Evolutionary conservation across 2,797 vertebrate genomes (phyloP).

Genomic region (Neosalanx taihuensis): DNA sequence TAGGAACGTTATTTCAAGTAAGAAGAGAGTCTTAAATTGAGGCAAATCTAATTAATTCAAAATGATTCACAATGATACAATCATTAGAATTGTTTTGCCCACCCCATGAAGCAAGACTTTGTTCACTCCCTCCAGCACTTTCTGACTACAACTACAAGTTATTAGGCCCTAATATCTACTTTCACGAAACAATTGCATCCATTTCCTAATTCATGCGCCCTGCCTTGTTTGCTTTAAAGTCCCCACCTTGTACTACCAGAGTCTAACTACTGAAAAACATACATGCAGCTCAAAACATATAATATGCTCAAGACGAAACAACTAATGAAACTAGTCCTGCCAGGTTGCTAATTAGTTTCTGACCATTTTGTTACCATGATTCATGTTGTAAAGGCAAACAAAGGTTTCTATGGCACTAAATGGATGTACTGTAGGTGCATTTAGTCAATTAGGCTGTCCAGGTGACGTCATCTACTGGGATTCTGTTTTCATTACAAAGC

Average conservation of each 20-base stretch:
- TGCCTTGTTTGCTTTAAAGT: slow-evolving; percentile 16
- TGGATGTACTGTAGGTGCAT: slow-evolving; percentile 73
- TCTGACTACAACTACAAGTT: slow-evolving; percentile 62
- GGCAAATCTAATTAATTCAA: slow-evolving; percentile 67
- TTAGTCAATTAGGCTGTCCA: slow-evolving; percentile 68
- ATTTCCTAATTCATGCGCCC: slow-evolving; percentile 61
- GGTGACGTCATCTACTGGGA: slow-evolving; percentile 60
- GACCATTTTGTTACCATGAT: slow-evolving; percentile 61
- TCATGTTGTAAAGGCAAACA: slow-evolving; percentile 73
- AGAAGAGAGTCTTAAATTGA: slow-evolving; percentile 68
- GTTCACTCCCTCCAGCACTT: slow-evolving; percentile 29
- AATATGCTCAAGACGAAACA: slow-evolving; percentile 36
- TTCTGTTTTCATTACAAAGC: slow-evolving; percentile 52
- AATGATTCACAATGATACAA: slow-evolving; percentile 59
- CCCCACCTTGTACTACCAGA: not conserved
- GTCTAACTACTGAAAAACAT: not conserved
- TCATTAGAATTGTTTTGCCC: slow-evolving; percentile 62
- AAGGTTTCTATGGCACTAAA: slow-evolving; percentile 79
- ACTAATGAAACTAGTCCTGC: slow-evolving; percentile 55
- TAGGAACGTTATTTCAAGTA: slow-evolving; percentile 67
- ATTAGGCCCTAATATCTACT: slow-evolving; percentile 42
- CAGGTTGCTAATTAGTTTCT: slow-evolving; percentile 60
- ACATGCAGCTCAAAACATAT: slow-evolving; percentile 47
- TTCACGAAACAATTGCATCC: slow-evolving; percentile 58
- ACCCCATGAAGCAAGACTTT: slow-evolving; percentile 54